Conservation (phyloP, 1,140 invertebrate species). For the Caerostris darwini region DNA sequence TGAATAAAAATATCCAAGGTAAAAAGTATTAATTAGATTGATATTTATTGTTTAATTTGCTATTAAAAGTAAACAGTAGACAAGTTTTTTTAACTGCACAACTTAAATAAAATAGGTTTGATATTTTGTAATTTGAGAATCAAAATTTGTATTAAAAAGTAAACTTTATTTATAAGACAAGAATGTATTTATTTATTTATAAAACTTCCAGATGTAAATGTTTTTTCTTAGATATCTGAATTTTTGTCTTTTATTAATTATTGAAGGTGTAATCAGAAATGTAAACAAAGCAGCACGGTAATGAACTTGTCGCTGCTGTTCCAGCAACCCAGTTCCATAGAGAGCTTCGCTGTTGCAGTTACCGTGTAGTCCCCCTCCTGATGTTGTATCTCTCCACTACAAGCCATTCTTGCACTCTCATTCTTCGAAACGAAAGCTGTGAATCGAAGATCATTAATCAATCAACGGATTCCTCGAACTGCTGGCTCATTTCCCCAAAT, state of each 20-base stretch:
- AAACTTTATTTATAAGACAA: no score
- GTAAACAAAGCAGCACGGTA: constrained; percentile 48
- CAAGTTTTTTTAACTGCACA: no score
- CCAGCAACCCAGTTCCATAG: constrained; percentile 41
- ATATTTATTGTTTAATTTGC: no score
- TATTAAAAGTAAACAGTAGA: no score
- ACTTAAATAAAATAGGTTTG: no score
- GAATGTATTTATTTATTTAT: no score
- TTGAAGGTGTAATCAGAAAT: not conserved
- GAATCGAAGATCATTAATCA: constrained; percentile 33
- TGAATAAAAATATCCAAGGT: no score
- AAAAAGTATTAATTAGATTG: no score
- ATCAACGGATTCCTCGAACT: not conserved
- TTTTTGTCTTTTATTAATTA: not conserved
- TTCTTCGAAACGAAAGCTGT: constrained; percentile 42
- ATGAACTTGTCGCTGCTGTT: constrained; percentile 67
- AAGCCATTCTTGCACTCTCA: constrained; percentile 31
- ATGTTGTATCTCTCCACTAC: not conserved
- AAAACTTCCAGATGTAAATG: no score
- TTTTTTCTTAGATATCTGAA: not conserved
- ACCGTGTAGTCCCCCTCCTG: constrained; percentile 29
- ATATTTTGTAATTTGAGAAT: no score
- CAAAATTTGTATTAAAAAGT: no score
- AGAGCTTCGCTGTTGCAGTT: constrained; percentile 22
- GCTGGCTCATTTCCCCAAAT: not conserved